Evolutionary conservation across 1,140 invertebrate genomes (phyloP), one percentile per base, ranked within the genome.

Genomic region (Octopus sinensis): DNA sequence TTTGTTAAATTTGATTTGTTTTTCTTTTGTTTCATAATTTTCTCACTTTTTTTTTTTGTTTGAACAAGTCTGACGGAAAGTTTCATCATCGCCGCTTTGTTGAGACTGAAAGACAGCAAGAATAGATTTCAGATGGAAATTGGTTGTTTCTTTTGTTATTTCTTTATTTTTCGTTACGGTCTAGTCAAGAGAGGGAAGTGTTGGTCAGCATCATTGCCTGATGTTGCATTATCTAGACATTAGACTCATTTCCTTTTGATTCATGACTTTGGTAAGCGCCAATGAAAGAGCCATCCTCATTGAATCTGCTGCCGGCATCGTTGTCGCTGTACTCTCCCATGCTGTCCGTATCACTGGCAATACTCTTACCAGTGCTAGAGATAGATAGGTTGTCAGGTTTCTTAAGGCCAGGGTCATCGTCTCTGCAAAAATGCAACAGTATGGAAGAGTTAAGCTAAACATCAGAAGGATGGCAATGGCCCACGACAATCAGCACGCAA

Each of bases 201-300:
- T 73, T 73, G 9, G 17, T 17, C 68, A 73, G 17, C 68, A 73
- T 73, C 68, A 73, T 73, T 13, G 68, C 68, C 68, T n/a, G 68
- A n/a, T 17, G 68, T 13, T 73, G 6, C 5, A 9, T 6, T 13
- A n/a, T 73, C 68, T 73, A 73, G 68, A 73, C 68, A 73, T 73
- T 73, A 73, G 68, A 73, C 7, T n/a, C 68, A 13, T 73, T 73
- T 23, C 68, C 68, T 73, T 73, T 73, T n/a, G 68, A 73, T 73
- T 73, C 68, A 73, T 73, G 68, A 73, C 68, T 23, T 73, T 73
- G 9, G 79, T 89, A 89, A 52, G 86, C 75, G 17, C 87, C 88
- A 76, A 89, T 89, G 79, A 89, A 89, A 23, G 87, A 89, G 6
- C 88, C 88, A 56, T 89, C 88, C 76, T 89, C 87, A 71, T 88